A percentile compares a stretch with the other conserved stretches of the same genome.
phyloP scores from a whole-genome alignment of 2,113 vertebrate species.

The Siniperca chuatsi region DNA sequence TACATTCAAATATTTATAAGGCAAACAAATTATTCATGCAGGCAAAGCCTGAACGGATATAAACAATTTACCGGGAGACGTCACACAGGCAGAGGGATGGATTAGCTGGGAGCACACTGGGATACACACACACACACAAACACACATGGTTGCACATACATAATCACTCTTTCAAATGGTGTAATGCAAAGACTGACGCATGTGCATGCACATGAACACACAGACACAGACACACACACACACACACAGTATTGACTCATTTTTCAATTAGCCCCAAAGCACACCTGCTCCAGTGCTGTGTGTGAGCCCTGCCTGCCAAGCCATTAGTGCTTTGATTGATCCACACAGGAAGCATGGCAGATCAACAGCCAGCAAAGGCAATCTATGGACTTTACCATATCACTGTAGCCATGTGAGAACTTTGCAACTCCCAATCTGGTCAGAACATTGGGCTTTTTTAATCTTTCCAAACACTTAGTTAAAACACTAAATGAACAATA shows the following conservation, averaged over 20 bases:
- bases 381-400: slow-evolving; percentile 46
- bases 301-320: slow-evolving; percentile 70
- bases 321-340: slow-evolving; percentile 84
- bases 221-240: background rate
- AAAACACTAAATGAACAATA: slow-evolving; percentile 1
- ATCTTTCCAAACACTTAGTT: background rate
- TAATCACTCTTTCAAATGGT: slow-evolving; percentile 69
- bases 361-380: slow-evolving; percentile 50
- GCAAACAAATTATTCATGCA: slow-evolving; percentile 86
- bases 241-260: slow-evolving; percentile 77
- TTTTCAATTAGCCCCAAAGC: slow-evolving; percentile 83
- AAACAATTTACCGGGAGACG: slow-evolving; percentile 85
- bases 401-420: slow-evolving; percentile 38
- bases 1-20: slow-evolving; percentile 87
- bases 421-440: slow-evolving; percentile 21
- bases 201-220: background rate
- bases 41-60: slow-evolving; percentile 83
- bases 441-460: background rate
- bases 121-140: slow-evolving; percentile 53
- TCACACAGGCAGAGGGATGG: slow-evolving; percentile 79
- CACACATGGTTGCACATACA: slow-evolving; percentile 53
- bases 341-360: slow-evolving; percentile 76
- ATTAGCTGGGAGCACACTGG: slow-evolving; percentile 75
- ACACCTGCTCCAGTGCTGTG: slow-evolving; percentile 83
- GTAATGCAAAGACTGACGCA: slow-evolving; percentile 56